A percentile compares a stretch with the other conserved stretches of the same genome.
Conservation (phyloP, 2,113 vertebrate genomes). For the Eulacestoma nigropectus region DNA sequence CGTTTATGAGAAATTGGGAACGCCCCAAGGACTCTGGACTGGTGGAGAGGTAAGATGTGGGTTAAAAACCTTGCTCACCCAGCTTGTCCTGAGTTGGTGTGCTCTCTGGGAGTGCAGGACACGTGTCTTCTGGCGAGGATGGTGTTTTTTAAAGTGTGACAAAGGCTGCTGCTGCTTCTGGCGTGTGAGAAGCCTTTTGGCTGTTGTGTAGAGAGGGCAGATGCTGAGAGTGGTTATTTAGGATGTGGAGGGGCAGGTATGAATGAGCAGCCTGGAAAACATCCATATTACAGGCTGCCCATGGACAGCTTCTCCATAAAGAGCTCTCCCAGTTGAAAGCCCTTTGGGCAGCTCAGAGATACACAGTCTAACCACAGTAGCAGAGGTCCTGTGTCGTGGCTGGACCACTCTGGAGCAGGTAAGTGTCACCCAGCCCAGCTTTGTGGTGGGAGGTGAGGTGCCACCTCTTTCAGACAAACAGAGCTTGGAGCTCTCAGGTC, state of each 20-base stretch:
- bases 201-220: background rate
- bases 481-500: background rate
- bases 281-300: background rate
- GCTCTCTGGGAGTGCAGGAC: background rate
- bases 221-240: background rate
- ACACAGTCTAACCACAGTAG: fast-evolving
- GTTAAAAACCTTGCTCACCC: background rate
- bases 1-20: slow-evolving; percentile 37
- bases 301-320: background rate
- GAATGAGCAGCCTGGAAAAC: background rate
- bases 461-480: background rate
- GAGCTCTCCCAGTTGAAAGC: background rate
- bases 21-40: background rate
- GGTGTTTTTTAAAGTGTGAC: background rate
- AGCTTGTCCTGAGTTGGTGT: background rate
- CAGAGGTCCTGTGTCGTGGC: fast-evolving
- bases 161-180: background rate
- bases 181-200: background rate
- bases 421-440: background rate
- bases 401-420: background rate
- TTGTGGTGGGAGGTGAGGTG: background rate
- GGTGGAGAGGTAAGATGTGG: slow-evolving; percentile 38
- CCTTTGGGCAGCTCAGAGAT: background rate
- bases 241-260: background rate
- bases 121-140: background rate